Base-by-base conservation (phyloP, 2,797 vertebrate species). In the Aldrovandia affinis region DNA sequence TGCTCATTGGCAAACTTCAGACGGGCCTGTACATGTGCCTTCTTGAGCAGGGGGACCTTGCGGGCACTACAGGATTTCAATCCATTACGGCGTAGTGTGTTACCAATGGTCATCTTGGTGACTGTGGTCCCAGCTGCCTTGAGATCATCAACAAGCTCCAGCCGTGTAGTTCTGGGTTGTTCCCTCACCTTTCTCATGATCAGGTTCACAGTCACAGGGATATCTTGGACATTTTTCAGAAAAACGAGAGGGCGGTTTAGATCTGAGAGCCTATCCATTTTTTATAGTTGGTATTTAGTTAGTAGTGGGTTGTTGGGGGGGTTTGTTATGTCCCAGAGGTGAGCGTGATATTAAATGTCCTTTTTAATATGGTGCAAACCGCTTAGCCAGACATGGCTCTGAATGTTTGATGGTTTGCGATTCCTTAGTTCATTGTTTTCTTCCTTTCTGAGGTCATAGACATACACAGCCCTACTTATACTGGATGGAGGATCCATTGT, bases 211-310 rank as follows among this genome's bases (percentile, higher is more conserved):
- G n/a, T 78, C 25, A 61, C 14, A 30, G 57, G 8, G 55, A 55
- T 78, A 42, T 78, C 33, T 30, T 25, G 52, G 20, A 18, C 42
- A 4, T 59, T 30, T 82, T 87, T 84, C 85, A 84, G 88, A 86
- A 89, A 89, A 84, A 50, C 0, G 80, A 89, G 88, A 87, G 59
- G 68, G 52, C 14, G 88, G 82, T 92, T 92, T 52, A 78, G 87
- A 88, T 83, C 87, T 1, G n/a, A 83, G 83, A 82, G 86, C 59
- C 78, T 78, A 50, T 93, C 89, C 86, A 92, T 93, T 91, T 93
- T 93, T 94, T 83, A 92, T 91, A 83, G 88, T 85, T 92, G 91
- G 88, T 91, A 92, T 93, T 93, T 91, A 83, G 88, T 93, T 91
- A 83, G 88, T 89, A 59, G 84, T 83, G 85, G 88, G 83, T 61